phyloP scores from a whole-genome alignment of 2,888 invertebrate genomes.

The Acleris cristana region DNA sequence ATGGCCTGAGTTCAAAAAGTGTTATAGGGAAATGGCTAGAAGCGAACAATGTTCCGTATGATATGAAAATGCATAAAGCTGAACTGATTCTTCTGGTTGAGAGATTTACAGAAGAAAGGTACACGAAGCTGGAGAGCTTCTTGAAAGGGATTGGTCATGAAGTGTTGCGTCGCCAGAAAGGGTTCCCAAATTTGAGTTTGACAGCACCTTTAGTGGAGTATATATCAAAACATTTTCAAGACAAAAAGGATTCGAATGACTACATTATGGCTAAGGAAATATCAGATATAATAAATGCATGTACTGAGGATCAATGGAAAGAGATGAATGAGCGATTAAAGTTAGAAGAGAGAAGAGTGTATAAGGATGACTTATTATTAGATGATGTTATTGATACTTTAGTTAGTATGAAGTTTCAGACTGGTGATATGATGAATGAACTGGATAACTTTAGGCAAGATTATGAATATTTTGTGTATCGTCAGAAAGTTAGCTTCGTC shows the following conservation, averaged over 20 bases:
- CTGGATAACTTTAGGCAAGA: conserved; percentile 12
- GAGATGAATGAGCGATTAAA: conserved; percentile 4
- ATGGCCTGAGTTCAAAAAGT: neutral
- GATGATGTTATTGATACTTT: conserved; percentile 23
- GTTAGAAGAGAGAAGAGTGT: conserved; percentile 8
- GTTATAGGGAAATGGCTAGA: conserved; percentile 18
- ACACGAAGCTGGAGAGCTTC: neutral
- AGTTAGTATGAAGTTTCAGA: neutral
- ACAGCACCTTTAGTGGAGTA: neutral
- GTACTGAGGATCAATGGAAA: conserved; percentile 13
- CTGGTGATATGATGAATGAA: neutral
- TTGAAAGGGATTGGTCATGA: conserved; percentile 12
- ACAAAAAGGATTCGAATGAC: too few species aligned
- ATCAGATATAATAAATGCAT: neutral
- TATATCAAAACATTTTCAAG: neutral
- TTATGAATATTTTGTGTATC: conserved; percentile 1
- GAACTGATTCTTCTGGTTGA: conserved; percentile 16
- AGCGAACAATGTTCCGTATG: conserved; percentile 2
- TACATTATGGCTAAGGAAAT: neutral
- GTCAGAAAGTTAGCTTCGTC: too few species aligned
- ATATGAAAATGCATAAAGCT: conserved; percentile 13
- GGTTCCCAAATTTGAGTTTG: conserved; percentile 13
- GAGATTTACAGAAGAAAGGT: conserved; percentile 11
- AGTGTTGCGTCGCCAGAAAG: conserved; percentile 15
- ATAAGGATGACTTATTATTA: conserved; percentile 12